phyloP scores from a whole-genome alignment of 2,797 vertebrate genomes.

The Phoeniculus purpureus region DNA sequence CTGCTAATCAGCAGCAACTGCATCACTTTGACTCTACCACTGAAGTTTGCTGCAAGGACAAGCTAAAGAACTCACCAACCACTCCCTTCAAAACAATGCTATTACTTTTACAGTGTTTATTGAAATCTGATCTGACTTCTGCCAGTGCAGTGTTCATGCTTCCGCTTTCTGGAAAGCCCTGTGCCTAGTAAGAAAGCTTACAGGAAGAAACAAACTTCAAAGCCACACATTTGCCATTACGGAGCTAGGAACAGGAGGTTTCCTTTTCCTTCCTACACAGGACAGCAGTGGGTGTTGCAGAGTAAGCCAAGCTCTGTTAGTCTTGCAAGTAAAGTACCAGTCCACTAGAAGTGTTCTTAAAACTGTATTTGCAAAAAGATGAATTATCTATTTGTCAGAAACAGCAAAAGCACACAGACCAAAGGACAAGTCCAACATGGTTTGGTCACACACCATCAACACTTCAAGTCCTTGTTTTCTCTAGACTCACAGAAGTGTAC shows the following conservation, averaged over 20 bases:
- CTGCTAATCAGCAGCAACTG: not conserved
- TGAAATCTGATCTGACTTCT: constrained; percentile 28
- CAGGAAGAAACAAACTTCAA: constrained; percentile 54
- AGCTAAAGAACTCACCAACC: not conserved
- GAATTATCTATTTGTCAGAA: not conserved
- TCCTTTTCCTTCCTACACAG: constrained; percentile 22
- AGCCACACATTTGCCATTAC: not conserved
- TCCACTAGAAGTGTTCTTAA: not conserved
- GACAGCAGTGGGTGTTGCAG: constrained; percentile 4
- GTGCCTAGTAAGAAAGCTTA: not conserved
- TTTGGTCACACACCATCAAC: not conserved
- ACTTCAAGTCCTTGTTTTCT: not conserved
- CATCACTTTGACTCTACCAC: not conserved
- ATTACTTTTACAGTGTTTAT: constrained; percentile 18
- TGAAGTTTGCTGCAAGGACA: not conserved
- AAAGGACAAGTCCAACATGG: fast-evolving
- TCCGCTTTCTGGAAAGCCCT: not conserved
- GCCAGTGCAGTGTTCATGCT: not conserved
- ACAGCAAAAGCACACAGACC: fast-evolving
- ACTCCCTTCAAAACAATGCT: constrained; percentile 51
- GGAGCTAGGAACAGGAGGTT: not conserved
- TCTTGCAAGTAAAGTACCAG: not conserved
- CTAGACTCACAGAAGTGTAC: not conserved
- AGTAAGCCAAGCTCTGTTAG: not conserved
- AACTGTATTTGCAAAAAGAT: not conserved